Conservation (phyloP, 2,797 vertebrate species). For the Esox masquinongy region DNA sequence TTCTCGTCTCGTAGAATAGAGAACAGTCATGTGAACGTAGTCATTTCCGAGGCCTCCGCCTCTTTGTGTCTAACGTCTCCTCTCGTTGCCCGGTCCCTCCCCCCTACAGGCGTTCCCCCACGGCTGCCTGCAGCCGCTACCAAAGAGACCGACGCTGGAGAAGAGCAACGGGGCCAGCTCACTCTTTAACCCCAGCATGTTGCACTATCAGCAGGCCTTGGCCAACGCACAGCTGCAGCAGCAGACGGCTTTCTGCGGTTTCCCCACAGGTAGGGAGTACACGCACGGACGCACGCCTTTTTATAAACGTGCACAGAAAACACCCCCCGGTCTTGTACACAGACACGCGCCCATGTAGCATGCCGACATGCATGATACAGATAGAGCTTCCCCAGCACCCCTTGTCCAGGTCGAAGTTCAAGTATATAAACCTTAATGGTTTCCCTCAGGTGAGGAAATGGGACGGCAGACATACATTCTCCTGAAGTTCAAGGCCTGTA, state of each 20-base stretch:
- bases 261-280: slow-evolving; percentile 84
- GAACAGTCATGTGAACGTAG: slow-evolving; percentile 1
- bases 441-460: background rate
- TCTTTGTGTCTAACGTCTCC: slow-evolving; percentile 50
- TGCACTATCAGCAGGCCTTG: slow-evolving; percentile 98
- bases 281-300: background rate
- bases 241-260: slow-evolving; percentile 74
- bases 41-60: background rate
- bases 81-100: background rate
- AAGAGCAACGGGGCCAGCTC: slow-evolving; percentile 92
- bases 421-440: background rate
- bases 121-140: slow-evolving; percentile 93
- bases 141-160: slow-evolving; percentile 98
- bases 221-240: slow-evolving; percentile 94
- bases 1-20: background rate
- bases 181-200: slow-evolving; percentile 93
- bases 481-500: background rate
- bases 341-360: background rate
- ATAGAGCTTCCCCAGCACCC: slow-evolving; percentile 17
- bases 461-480: background rate
- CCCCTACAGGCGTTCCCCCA: slow-evolving; percentile 89
- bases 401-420: background rate
- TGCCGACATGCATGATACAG: slow-evolving; percentile 14
- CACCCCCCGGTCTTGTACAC: no score
- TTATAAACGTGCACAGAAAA: slow-evolving; percentile 1